phyloP scores from a whole-genome alignment of 37 sponge, comb jelly and placozoan genomes.

The Chondrilla cf. caribensis region DNA sequence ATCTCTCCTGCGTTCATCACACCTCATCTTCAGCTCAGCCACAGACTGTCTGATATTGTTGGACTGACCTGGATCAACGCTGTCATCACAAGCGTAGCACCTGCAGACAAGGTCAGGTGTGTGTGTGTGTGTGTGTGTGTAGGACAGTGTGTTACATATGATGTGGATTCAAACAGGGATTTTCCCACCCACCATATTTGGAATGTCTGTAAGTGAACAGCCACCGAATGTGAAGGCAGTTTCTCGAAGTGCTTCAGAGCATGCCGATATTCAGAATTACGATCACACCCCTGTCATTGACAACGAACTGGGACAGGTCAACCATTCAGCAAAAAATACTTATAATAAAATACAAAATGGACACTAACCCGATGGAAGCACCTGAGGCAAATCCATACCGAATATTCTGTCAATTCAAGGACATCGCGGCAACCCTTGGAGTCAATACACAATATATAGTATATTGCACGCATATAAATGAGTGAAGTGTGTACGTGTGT shows the following conservation, averaged over 20 bases:
- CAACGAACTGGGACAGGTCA: not conserved
- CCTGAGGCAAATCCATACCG: constrained; percentile 12
- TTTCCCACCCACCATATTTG: constrained; percentile 1
- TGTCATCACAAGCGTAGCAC: constrained; percentile 8
- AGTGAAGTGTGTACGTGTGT: too few species aligned
- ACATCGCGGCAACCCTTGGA: too few species aligned
- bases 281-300: not conserved
- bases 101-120: not conserved
- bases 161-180: not conserved
- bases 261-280: not conserved
- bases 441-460: too few species aligned
- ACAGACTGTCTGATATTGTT: not conserved
- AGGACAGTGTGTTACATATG: not conserved
- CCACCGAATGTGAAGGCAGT: not conserved
- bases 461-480: too few species aligned
- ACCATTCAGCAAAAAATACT: not conserved
- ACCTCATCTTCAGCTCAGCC: not conserved
- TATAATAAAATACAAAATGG: too few species aligned
- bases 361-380: not conserved
- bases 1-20: too few species aligned
- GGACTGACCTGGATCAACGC: not conserved
- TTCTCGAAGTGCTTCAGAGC: not conserved
- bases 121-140: not conserved
- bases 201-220: not conserved
- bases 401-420: too few species aligned